Conservation (phyloP, 2,888 invertebrate genomes). For the Hirudinaria manillensis region DNA sequence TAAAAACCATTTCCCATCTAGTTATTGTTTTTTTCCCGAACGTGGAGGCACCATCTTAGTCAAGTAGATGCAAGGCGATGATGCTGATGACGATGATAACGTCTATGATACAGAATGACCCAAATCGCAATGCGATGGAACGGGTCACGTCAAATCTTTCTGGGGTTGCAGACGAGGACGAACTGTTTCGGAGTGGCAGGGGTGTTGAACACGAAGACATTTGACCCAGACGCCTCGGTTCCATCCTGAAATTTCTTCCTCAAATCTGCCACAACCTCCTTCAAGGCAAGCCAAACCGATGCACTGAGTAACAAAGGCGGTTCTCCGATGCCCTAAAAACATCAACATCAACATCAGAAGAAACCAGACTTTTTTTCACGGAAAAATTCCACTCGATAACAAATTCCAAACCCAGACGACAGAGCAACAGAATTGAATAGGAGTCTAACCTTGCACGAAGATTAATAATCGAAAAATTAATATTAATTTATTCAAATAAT, state of each 20-base stretch:
- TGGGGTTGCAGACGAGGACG: slow-evolving; percentile 69
- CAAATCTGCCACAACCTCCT: slow-evolving; percentile 71
- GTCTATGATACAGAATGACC: too few species aligned
- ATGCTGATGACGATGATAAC: too few species aligned
- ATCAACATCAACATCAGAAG: neutral
- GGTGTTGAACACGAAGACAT: slow-evolving; percentile 63
- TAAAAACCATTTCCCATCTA: too few species aligned
- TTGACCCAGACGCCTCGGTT: too few species aligned
- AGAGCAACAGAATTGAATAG: too few species aligned
- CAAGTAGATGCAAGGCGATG: too few species aligned
- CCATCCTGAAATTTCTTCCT: slow-evolving; percentile 54
- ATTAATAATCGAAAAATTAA: neutral
- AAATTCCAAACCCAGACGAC: too few species aligned
- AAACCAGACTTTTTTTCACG: too few species aligned
- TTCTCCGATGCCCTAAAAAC: slow-evolving; percentile 79
- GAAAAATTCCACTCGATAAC: too few species aligned
- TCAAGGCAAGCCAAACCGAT: slow-evolving; percentile 82
- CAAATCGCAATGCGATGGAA: too few species aligned
- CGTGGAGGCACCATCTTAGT: too few species aligned
- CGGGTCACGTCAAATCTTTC: neutral
- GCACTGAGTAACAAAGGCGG: slow-evolving; percentile 84
- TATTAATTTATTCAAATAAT: neutral
- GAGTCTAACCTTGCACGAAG: neutral
- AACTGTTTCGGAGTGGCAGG: slow-evolving; percentile 85
- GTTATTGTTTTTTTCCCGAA: too few species aligned